Evolutionary conservation across 2,797 vertebrate species (phyloP).

Genomic region (Oryzias sinensis): DNA sequence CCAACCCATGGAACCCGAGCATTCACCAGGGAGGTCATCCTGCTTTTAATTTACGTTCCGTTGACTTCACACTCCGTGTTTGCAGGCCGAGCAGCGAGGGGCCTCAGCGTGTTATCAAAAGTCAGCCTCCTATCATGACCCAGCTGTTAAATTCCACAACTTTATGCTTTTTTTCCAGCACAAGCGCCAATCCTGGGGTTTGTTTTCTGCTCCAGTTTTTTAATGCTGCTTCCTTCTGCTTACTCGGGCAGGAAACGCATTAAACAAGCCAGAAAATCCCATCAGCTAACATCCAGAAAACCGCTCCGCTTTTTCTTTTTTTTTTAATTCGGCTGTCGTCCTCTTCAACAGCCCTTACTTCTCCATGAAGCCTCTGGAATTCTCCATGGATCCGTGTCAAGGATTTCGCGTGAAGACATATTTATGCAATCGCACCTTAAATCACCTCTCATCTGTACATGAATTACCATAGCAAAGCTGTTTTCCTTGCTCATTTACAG

Average conservation of each 20-base stretch:
- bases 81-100: conserved; percentile 9
- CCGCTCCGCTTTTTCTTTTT: not conserved
- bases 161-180: conserved; percentile 25
- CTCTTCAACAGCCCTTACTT: not conserved
- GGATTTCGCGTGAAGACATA: conserved; percentile 10
- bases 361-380: conserved; percentile 20
- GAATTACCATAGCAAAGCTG: not conserved
- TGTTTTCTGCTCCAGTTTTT: conserved; percentile 6
- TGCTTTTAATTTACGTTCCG: not conserved
- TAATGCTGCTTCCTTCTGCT: conserved; percentile 9
- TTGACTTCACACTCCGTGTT: not conserved
- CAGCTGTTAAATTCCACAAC: conserved; percentile 35
- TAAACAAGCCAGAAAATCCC: conserved; percentile 27
- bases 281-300: not conserved
- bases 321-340: conserved; percentile 1
- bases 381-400: conserved; percentile 10
- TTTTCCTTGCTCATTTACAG: conserved; percentile 44
- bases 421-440: too few relatives aligned
- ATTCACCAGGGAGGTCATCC: not conserved
- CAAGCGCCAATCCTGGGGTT: not conserved
- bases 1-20: not conserved
- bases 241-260: conserved; percentile 20
- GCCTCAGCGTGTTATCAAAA: conserved; percentile 2
- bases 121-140: conserved; percentile 15
- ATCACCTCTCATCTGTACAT: not conserved